Evolutionary conservation across 2,888 invertebrate species (phyloP), one percentile per base, ranked within the genome.

Genomic region (Cecidostiba fungosa): DNA sequence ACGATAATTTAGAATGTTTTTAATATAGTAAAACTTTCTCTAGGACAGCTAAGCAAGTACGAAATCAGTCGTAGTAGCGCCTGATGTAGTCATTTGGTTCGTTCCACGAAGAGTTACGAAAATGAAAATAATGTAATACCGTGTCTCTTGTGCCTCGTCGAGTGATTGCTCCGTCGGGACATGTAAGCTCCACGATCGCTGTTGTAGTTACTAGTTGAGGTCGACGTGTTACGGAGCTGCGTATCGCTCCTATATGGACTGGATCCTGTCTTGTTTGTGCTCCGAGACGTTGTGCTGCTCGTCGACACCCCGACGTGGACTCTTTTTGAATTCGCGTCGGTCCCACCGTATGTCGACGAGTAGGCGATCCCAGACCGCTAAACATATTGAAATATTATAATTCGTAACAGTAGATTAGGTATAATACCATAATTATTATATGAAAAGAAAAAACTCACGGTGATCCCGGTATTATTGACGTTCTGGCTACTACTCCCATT

Each of bases 261-360:
- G 43, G 98, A 98, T 90, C 98, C 97, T 19, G 98, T 98, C 93
- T 98, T 99, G 77, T 97, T 98, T 0, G 98, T 98, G 47, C 98
- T 98, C 88, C 98, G 95, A 0, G 98, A 98, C 0, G 99, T 99
- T 0, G 98, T 99, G 86, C 98, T 98, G 0, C 98, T 98, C 0
- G 98, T 98, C 16, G 98, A 98, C 89, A 99, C 98, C 50, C 98
- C 99, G 87, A 98, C 96, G 92, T 97, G 97, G 76, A 97, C 94
- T 88, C 96, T 93, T 62, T 95, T 94, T 39, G 96, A 95, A 87
- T 96, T 95, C 89, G 95, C 92, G 76, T 95, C 95, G 62, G 96
- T 95, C 91, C 95, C 95, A 86, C 97, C 96, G 91, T 98, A 98
- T 1, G 97, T 97, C 87, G 98, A 94, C 2, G 97, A 96, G 91